Evolutionary conservation across 2,113 vertebrate genomes (phyloP).

Genomic region (Rhinolophus sinicus): DNA sequence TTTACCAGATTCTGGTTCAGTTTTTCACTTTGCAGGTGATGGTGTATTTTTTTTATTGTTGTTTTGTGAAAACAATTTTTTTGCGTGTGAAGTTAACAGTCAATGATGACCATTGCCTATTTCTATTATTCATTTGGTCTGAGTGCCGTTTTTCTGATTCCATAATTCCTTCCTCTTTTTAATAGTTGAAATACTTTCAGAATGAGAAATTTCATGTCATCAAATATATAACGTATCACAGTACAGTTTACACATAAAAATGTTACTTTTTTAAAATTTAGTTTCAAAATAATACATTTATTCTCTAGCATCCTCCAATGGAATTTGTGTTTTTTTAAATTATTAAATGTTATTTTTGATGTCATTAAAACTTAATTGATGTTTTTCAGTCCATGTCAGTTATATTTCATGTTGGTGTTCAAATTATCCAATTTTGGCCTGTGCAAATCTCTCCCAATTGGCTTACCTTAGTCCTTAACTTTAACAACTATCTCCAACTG

Average conservation of each 20-base stretch:
- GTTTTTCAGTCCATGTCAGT: neutral
- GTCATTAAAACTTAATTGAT: neutral
- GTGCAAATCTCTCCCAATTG: neutral
- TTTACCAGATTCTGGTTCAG: neutral
- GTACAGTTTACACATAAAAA: neutral
- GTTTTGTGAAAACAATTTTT: neutral
- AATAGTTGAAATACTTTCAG: neutral
- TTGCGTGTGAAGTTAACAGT: neutral
- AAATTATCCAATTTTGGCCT: neutral
- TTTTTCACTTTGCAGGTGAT: neutral
- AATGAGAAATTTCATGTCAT: neutral
- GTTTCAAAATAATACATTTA: neutral
- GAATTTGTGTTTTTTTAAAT: neutral
- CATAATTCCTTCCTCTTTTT: neutral
- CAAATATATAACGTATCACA: neutral
- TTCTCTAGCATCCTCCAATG: neutral
- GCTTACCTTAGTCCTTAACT: neutral
- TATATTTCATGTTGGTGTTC: neutral
- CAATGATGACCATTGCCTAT: neutral
- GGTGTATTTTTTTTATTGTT: neutral
- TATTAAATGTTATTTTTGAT: neutral
- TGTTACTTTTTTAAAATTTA: neutral
- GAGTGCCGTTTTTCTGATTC: neutral
- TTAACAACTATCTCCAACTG: neutral
- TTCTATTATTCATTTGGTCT: neutral